phyloP scores from a whole-genome alignment of 1,140 invertebrate genomes.

The Spodoptera frugiperda region DNA sequence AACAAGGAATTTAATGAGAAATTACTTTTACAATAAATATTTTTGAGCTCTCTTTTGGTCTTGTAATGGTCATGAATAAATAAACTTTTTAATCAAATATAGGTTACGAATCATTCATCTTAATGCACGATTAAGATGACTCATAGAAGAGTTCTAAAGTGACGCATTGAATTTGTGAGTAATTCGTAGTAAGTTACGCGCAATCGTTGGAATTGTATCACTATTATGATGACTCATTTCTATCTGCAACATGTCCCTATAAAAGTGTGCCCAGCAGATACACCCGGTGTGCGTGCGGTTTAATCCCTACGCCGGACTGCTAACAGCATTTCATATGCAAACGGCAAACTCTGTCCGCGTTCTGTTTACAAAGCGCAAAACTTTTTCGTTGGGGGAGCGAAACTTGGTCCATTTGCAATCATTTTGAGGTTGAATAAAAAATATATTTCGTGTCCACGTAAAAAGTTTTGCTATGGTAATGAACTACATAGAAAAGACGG shows the following conservation, averaged over 20 bases:
- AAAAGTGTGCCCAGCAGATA: constrained; percentile 12
- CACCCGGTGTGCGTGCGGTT: constrained; percentile 45
- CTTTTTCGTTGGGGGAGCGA: constrained; percentile 55
- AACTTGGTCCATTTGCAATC: constrained; percentile 44
- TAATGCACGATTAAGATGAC: constrained; percentile 57
- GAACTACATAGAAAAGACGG: not conserved
- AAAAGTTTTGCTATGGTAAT: not conserved
- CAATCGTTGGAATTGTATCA: constrained; percentile 53
- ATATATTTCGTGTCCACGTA: constrained; percentile 32
- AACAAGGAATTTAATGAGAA: not conserved
- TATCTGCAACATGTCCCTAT: constrained; percentile 44
- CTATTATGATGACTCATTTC: constrained; percentile 57
- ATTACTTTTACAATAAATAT: not conserved
- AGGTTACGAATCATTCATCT: constrained; percentile 64
- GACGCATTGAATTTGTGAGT: constrained; percentile 66
- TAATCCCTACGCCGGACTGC: constrained; percentile 56
- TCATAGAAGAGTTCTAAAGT: constrained; percentile 65
- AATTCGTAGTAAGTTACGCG: constrained; percentile 55
- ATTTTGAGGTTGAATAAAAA: constrained; percentile 53
- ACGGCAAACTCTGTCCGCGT: constrained; percentile 51
- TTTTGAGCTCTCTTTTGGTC: not conserved
- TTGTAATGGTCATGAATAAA: not conserved
- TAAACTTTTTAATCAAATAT: not conserved
- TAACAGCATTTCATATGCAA: constrained; percentile 64
- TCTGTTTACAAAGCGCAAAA: constrained; percentile 62